Percentiles rank a stretch among this genome's conserved stretches.
These are phyloP conservation scores for Nomada hirtipes DNA, from an alignment of 2,888 invertebrate species.

Conservation along the genomic window DNA sequence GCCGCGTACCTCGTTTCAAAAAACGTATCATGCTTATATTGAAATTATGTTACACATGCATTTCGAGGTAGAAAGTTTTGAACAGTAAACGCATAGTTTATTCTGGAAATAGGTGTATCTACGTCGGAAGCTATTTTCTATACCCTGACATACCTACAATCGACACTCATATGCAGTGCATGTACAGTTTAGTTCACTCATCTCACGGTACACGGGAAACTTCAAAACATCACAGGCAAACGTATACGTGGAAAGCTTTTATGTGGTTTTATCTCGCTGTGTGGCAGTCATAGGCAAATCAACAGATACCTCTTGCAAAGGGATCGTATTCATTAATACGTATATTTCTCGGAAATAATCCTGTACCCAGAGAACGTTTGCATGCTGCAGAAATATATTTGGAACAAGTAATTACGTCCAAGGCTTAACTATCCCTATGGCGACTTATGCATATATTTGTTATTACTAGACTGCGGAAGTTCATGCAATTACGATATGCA, in stretches of 20 bases:
- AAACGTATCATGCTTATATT: too few species aligned
- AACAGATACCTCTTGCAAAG: constrained; percentile 2
- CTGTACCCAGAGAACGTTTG: neutral
- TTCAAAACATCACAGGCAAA: neutral
- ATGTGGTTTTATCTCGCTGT: neutral
- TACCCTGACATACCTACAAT: neutral
- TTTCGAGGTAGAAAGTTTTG: neutral
- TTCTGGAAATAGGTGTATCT: neutral
- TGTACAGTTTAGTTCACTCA: neutral
- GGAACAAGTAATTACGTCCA: neutral
- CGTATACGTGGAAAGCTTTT: neutral
- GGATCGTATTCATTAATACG: neutral
- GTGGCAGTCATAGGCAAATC: neutral
- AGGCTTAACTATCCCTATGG: neutral
- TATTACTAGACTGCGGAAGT: too few species aligned
- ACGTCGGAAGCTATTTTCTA: neutral
- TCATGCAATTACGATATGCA: too few species aligned
- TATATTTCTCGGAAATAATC: neutral
- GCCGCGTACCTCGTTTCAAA: too few species aligned
- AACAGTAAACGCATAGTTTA: neutral
- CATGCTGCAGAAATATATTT: neutral
- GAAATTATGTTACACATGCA: too few species aligned
- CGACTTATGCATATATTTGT: too few species aligned
- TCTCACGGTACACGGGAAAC: neutral
- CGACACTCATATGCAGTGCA: neutral